Evolutionary conservation across 2,113 vertebrate genomes (phyloP), one percentile per base, ranked within the genome.

Genomic region (Rana temporaria): DNA sequence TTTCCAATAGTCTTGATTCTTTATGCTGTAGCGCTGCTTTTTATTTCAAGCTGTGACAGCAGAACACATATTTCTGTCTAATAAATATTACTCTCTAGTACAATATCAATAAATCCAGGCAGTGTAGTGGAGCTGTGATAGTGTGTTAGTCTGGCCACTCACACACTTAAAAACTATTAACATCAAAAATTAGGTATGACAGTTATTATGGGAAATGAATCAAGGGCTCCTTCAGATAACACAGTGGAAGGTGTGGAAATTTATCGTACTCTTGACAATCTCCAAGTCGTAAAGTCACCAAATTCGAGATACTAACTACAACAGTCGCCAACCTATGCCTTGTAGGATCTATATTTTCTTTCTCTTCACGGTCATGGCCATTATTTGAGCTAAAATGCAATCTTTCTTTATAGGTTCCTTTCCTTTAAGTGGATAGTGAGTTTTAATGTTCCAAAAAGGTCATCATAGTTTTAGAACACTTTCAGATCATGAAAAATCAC

Each of bases 141-240:
- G 18, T 62, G 30, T 64, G 59, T 73, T 64, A 81, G 42, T 63
- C 59, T 15, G 38, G 38, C 24, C 60, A 72, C 26, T 72, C 79
- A 53, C 38, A 73, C 69, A 81, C 38, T 72, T 63, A 69, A 52
- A 57, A 16, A 56, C 68, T 73, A 73, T 81, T 81, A 81, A 81
- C 69, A 73, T 81, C 57, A 63, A 81, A 73, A 81, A 81, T 81
- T 81, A 81, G 79, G 57, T 30, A 73, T 73, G 79, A 73, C 79
- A 81, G 79, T 81, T 81, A 73, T 73, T 81, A 73, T 56, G 73
- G 69, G 34, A 34, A 81, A 81, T 81, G 59, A 81, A 81, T 81
- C 79, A 81, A 72, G 34, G 17, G 26, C 59, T 56, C 42, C 42
- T 73, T 81, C 60, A 81, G 38, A 81, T 73, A 73, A 64, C 69